A percentile compares a stretch with the other conserved stretches of the same genome.
phyloP scores from a whole-genome alignment of 2,888 invertebrate genomes.

The Eurois occulta region DNA sequence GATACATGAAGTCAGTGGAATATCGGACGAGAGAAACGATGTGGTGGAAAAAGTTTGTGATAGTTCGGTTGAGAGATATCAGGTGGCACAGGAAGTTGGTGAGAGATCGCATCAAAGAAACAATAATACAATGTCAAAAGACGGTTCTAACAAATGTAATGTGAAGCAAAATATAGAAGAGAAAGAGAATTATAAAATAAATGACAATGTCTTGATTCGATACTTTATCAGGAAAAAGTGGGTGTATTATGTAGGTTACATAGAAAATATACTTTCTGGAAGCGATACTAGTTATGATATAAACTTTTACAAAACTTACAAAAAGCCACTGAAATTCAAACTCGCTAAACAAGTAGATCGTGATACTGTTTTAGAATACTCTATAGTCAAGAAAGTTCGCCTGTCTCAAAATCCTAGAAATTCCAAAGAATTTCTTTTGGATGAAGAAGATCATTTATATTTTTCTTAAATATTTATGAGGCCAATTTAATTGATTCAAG shows the following conservation, averaged over 20 bases:
- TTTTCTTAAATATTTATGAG: slow-evolving; percentile 9
- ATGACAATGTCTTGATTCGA: slow-evolving; percentile 4
- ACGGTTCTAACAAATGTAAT: neutral
- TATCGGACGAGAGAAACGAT: slow-evolving; percentile 21
- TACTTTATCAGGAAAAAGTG: slow-evolving; percentile 26
- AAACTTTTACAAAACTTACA: slow-evolving; percentile 37
- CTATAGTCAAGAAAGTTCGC: slow-evolving; percentile 31
- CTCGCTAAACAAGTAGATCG: slow-evolving; percentile 36
- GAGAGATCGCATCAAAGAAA: slow-evolving; percentile 14
- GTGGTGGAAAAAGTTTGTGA: slow-evolving; percentile 15
- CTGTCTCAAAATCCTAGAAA: slow-evolving; percentile 14
- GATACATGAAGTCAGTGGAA: slow-evolving; percentile 19
- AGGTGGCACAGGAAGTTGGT: slow-evolving; percentile 9
- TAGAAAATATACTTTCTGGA: slow-evolving; percentile 29
- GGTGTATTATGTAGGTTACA: slow-evolving; percentile 27
- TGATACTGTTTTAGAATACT: slow-evolving; percentile 39
- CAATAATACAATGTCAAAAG: slow-evolving; percentile 4
- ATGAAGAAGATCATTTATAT: neutral
- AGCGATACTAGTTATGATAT: slow-evolving; percentile 41
- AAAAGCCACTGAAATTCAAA: slow-evolving; percentile 35
- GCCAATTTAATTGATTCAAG: slow-evolving; percentile 9
- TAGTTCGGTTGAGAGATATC: slow-evolving; percentile 12
- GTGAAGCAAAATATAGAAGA: too few species aligned
- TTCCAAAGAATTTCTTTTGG: slow-evolving; percentile 5
- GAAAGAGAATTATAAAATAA: neutral